phyloP scores from a whole-genome alignment of 53 echinoderm and acorn worm genomes.

The Paelopatides confundens region DNA sequence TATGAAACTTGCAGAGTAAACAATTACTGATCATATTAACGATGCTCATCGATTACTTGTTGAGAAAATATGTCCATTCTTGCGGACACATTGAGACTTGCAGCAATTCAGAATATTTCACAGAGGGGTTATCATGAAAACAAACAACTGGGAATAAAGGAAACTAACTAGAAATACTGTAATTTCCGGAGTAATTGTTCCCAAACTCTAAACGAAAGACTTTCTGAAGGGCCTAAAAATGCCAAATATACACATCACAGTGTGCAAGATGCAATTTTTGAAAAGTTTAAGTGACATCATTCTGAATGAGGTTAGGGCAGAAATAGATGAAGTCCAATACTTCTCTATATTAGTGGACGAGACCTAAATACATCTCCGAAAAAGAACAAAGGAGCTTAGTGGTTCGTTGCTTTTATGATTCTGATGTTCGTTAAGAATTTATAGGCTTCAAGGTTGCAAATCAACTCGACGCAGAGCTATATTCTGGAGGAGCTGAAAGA shows the following conservation, averaged over 20 bases:
- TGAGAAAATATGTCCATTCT: slow-evolving; percentile 1
- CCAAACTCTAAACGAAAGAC: slow-evolving; percentile 8
- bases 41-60: slow-evolving; percentile 25
- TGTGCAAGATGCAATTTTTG: slow-evolving; percentile 51
- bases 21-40: slow-evolving; percentile 6
- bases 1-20: neutral
- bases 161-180: neutral
- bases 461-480: slow-evolving; percentile 44
- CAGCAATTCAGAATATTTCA: slow-evolving; percentile 26
- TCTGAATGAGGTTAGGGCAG: slow-evolving; percentile 39
- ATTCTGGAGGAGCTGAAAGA: slow-evolving; percentile 12
- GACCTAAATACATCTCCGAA: slow-evolving; percentile 14
- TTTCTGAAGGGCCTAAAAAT: slow-evolving; percentile 53
- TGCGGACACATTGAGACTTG: slow-evolving; percentile 17
- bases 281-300: slow-evolving; percentile 40
- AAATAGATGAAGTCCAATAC: slow-evolving; percentile 1
- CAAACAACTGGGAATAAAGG: slow-evolving; percentile 6
- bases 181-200: slow-evolving; percentile 19
- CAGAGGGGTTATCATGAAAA: slow-evolving; percentile 21
- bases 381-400: slow-evolving; percentile 27
- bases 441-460: slow-evolving; percentile 19
- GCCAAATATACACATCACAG: slow-evolving; percentile 54
- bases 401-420: slow-evolving; percentile 28
- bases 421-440: slow-evolving; percentile 56
- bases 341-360: slow-evolving; percentile 38